Base-by-base conservation (phyloP, 2,888 invertebrate species). In the Ochropleura plecta region DNA sequence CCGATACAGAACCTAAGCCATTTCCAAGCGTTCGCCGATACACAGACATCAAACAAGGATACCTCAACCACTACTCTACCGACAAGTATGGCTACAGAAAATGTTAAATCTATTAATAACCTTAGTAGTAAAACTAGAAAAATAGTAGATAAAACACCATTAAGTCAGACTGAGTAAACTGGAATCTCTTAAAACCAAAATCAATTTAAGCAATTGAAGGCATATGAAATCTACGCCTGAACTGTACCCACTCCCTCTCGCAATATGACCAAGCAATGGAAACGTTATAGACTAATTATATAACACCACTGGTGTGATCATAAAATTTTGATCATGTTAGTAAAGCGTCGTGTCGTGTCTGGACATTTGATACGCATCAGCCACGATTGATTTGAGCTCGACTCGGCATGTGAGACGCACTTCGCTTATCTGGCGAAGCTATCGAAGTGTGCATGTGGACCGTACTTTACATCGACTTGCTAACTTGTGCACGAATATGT, bases 291-390 rank as follows among this genome's bases (percentile, higher is more conserved):
- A n/a, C 44, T 62, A 44, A 44, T 62, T 62, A 62, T 62, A n/a
- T 62, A 44, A 62, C 30, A 53, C 40, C 30, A 62, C 49, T 63
- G 51, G 55, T 70, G 60, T 59, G 57, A 76, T 73, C 60, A 63
- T 60, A 69, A 55, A 51, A 57, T 67, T 84, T 73, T 59, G 73
- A 78, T 78, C 63, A 71, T 63, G 66, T 66, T 53, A 16, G 62
- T 67, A 71, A 64, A 79, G 57, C 70, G 62, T 77, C 76, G 84
- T 84, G 62, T 77, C 76, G 84, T 84, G 80, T 79, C 81, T 82
- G 73, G 87, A 84, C 88, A 90, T 88, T 87, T 87, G 91, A 91
- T 90, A 90, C 86, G 84, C 88, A 89, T 88, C 88, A 86, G 74
- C 80, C 86, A 74, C 80, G 86, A 88, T 88, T 86, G 88, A 89